A percentile compares a stretch with the other conserved stretches of the same genome.
These are phyloP conservation scores for Mormyrus proboscirostris DNA, from an alignment of 2,797 vertebrate species.

Conservation along the genomic window DNA sequence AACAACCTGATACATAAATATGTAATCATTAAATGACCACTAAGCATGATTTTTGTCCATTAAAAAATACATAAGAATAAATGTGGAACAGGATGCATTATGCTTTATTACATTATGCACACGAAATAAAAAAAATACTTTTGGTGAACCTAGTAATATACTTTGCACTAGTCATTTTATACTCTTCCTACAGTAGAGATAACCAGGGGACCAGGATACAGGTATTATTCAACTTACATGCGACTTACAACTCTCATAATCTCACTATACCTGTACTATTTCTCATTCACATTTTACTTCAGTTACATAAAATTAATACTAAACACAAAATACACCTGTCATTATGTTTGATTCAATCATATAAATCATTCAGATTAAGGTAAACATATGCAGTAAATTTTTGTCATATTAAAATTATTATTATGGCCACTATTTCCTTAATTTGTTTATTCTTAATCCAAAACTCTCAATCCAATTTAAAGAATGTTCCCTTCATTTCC, in stretches of 20 bases:
- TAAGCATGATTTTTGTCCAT: neutral
- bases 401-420: neutral
- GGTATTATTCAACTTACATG: neutral
- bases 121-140: neutral
- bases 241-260: neutral
- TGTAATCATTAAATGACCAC: neutral
- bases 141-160: neutral
- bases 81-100: neutral
- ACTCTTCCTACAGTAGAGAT: neutral
- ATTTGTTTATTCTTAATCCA: conserved; percentile 4
- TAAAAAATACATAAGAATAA: neutral
- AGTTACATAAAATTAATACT: neutral
- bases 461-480: neutral
- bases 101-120: too few species aligned
- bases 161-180: neutral
- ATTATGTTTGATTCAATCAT: neutral
- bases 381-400: neutral
- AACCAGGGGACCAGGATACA: neutral
- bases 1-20: neutral
- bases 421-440: neutral
- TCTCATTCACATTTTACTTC: neutral
- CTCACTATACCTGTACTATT: neutral
- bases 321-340: neutral
- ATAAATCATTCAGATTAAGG: neutral
- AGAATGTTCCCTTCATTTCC: conserved; percentile 1